These are phyloP conservation scores for Melanaphis sacchari DNA, from an alignment of 1,140 invertebrate genomes.

Conservation along the genomic window DNA sequence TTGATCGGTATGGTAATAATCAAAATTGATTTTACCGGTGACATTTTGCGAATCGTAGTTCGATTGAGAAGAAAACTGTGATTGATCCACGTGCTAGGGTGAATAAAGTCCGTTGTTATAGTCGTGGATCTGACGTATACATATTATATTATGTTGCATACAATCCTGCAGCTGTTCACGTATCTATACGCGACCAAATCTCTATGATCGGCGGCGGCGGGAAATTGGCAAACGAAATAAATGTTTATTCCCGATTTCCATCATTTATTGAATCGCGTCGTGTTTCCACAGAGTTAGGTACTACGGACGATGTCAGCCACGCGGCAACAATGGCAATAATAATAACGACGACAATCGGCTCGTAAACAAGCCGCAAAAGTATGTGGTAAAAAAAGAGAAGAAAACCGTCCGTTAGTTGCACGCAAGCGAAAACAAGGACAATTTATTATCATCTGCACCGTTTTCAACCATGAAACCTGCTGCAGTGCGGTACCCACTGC, in stretches of 20 bases:
- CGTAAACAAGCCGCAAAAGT: neutral
- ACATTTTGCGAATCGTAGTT: neutral
- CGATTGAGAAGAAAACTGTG: neutral
- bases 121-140: neutral
- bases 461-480: neutral
- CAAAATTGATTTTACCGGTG: neutral
- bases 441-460: neutral
- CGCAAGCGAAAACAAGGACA: neutral
- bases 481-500: neutral
- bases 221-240: no score
- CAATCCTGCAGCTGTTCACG: neutral
- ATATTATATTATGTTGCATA: no score
- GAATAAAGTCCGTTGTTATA: neutral
- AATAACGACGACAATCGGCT: neutral
- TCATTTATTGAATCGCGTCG: neutral
- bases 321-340: neutral
- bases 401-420: neutral
- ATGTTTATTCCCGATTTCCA: neutral
- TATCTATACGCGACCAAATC: neutral
- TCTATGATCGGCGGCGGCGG: neutral
- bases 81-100: neutral
- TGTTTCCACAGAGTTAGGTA: neutral
- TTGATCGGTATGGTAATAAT: neutral
- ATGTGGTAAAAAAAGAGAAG: neutral
- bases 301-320: neutral